Evolutionary conservation across 2,797 vertebrate species (phyloP), one percentile per base, ranked within the genome.

Genomic region (Scleropages formosus): DNA sequence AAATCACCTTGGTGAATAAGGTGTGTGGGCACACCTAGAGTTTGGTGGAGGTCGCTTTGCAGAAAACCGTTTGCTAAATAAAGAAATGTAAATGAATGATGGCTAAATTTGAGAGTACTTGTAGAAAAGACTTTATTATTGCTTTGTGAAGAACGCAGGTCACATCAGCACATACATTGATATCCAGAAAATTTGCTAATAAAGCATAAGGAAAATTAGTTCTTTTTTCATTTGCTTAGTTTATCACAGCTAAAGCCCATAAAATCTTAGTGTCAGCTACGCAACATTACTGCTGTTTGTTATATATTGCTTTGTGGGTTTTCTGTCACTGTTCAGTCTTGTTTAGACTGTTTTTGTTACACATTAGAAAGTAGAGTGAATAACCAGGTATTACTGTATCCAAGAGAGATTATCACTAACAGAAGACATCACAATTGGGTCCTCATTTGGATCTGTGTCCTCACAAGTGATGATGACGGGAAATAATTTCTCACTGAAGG

Each of bases 391-490:
- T 56, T 70, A n/a, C 49, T 70, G 15, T 24, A 70, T 47, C 68
- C 68, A 70, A 18, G 68, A 56, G 47, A 70, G 1, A 1, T 53
- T 24, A 26, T 70, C 16, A 11, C 47, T 13, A 51, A 22, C 68
- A 56, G 68, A 49, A 27, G 68, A 70, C 16, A 70, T 1, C 68
- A 27, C 27, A 49, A 70, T 70, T 56, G 22, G 47, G 15, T 68
- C 24, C 16, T 53, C 47, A 27, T 53, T 47, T 2, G 24, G 20
- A 15, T 49, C 22, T 8, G 0, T 4, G 15, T 70, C 68, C 49
- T 70, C 68, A 56, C 68, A 70, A 27, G 49, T 4, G 22, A 70
- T 49, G 13, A 70, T 70, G 22, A 26, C 70, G 18, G 68, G 47
- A 31, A 70, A 70, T 8, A 70, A 13, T 16, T 70, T n/a, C 7